Base-by-base conservation (phyloP, 1,140 invertebrate species). In the Lasioglossum baleicum region DNA sequence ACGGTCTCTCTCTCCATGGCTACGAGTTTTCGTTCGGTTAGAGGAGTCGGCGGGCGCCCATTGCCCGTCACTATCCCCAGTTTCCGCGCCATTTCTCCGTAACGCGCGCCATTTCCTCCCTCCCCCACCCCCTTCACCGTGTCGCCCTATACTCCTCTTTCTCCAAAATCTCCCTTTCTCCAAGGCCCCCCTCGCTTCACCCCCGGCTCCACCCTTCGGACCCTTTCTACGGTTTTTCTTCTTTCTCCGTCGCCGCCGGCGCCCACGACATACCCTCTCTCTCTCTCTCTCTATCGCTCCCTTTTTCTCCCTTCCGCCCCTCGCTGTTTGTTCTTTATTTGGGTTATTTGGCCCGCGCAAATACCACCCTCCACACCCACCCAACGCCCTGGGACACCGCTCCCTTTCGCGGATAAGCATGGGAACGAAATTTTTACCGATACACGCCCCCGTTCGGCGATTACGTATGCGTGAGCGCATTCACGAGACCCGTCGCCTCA, bases 81-180 rank as follows among this genome's bases (percentile, higher is more conserved):
- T 93, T 93, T 93, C 92, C 92, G 90, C 91, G 90, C 92, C 92
- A 93, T 93, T 93, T 93, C 92, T 89, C 88, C 89, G 88, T 93
- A 93, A 93, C 91, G 92, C 88, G 90, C 91, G 88, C 92, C 92
- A 93, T 93, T 93, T 93, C 91, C 91, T 93, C 92, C 91, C 89
- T 22, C 31, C 20, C 75, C 56, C n/a, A 10, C 48, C 81, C 75
- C 80, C 65, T 67, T 64, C 51, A 15, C 51, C 13, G 66, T 48
- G 66, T 56, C 65, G 42, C 71, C 87, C 86, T 83, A 83, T 85
- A 84, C 83, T 81, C 81, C 82, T 60, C 44, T 72, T 64, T 79
- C 67, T 44, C 22, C 56, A 20, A n/a, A 58, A 58, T 58, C 77
- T 40, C 22, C 42, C 51, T 60, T 58, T 51, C 40, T 69, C 35